These are phyloP conservation scores for Cephus rjabovi DNA, from an alignment of 2,888 invertebrate genomes.

Conservation along the genomic window DNA sequence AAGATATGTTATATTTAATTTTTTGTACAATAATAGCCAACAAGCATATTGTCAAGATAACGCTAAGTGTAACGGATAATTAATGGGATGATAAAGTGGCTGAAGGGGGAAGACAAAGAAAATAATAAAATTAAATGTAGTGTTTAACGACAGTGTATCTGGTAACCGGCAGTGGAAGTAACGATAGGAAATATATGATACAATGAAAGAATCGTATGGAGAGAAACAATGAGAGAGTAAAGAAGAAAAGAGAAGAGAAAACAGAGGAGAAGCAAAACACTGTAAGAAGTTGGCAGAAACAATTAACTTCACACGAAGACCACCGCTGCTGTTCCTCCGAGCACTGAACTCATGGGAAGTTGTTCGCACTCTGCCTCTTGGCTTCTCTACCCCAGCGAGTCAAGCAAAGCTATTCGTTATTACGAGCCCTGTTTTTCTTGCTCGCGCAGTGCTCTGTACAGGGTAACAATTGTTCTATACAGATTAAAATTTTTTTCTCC, in stretches of 20 bases:
- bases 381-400: background rate
- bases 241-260: constrained; percentile 5
- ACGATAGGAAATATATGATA: background rate
- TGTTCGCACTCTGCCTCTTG: background rate
- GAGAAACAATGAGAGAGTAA: constrained; percentile 11
- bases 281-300: constrained; percentile 14
- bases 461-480: background rate
- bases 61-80: background rate
- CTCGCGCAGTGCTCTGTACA: constrained; percentile 8
- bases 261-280: constrained; percentile 7
- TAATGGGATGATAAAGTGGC: background rate
- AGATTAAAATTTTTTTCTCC: background rate
- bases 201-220: background rate
- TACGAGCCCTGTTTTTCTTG: background rate
- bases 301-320: constrained; percentile 19
- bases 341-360: constrained; percentile 29
- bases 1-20: background rate
- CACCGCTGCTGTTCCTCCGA: constrained; percentile 7
- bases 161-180: background rate
- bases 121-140: background rate
- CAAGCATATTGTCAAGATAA: background rate
- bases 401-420: background rate
- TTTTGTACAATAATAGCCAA: background rate
- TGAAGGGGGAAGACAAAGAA: background rate
- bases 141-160: background rate